Evolutionary conservation across 2,888 invertebrate genomes (phyloP).

Genomic region (Pristionchus fissidentatus): DNA sequence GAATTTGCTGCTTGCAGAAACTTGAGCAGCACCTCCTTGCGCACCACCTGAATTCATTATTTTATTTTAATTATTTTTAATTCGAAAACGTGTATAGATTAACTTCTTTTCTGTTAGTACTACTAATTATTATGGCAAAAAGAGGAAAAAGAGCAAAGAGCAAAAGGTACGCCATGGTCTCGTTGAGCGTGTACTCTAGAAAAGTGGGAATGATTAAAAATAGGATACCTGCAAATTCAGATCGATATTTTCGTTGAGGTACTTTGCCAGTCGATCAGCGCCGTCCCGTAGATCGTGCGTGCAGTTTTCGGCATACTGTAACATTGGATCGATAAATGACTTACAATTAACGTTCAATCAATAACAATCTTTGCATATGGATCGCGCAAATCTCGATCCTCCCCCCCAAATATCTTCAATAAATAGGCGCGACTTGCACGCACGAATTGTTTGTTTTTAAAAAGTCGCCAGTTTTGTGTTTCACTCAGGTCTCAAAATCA

Average conservation of each 20-base stretch:
- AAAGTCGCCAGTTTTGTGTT: too few relatives aligned
- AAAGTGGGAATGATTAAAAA: too few relatives aligned
- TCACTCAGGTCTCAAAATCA: too few relatives aligned
- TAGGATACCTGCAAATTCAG: conserved; percentile 13
- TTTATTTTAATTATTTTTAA: background rate
- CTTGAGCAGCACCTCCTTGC: conserved; percentile 48
- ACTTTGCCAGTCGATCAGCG: background rate
- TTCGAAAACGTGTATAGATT: too few relatives aligned
- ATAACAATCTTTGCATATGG: background rate
- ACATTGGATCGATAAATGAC: background rate
- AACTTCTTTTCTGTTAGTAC: too few relatives aligned
- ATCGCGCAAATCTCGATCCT: background rate
- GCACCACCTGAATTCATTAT: background rate
- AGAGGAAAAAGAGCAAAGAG: background rate
- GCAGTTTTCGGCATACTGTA: background rate
- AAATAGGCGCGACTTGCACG: too few relatives aligned
- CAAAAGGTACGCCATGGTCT: too few relatives aligned
- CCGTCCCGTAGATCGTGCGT: conserved; percentile 7
- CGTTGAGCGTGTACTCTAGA: too few relatives aligned
- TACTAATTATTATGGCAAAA: too few relatives aligned
- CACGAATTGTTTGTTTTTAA: too few relatives aligned
- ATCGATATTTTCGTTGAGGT: conserved; percentile 40
- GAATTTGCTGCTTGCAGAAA: conserved; percentile 30
- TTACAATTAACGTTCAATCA: too few relatives aligned
- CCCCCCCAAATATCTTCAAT: background rate